Evolutionary conservation across 2,113 vertebrate genomes (phyloP).

Genomic region (Leptocoma aspasia): DNA sequence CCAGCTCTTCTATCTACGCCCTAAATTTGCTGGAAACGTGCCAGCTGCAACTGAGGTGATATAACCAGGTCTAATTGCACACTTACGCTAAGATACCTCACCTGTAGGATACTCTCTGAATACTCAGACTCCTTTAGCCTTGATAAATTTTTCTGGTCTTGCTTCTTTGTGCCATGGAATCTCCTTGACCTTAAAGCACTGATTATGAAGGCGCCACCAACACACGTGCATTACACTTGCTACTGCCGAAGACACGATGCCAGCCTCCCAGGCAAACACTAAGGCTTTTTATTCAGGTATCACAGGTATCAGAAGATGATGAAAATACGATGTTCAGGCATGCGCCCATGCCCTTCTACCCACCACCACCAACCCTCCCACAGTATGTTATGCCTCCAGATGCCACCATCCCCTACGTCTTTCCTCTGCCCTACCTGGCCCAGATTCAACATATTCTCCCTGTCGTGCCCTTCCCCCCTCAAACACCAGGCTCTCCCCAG

Average conservation of each 20-base stretch:
- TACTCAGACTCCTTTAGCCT: background rate
- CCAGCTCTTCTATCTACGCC: background rate
- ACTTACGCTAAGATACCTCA: background rate
- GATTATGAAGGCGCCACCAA: background rate
- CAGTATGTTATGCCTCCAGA: background rate
- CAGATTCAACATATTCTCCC: background rate
- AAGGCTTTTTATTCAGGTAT: background rate
- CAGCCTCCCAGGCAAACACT: background rate
- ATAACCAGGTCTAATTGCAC: background rate
- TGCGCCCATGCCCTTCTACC: background rate
- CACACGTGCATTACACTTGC: accelerated
- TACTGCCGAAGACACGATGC: background rate
- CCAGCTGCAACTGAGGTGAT: background rate
- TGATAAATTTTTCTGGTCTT: background rate
- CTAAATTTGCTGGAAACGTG: background rate
- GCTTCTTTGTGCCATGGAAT: background rate
- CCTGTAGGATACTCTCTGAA: background rate
- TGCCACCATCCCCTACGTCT: background rate
- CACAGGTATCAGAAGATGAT: accelerated
- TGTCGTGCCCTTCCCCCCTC: background rate
- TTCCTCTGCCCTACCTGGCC: background rate
- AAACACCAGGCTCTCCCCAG: background rate
- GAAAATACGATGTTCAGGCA: accelerated
- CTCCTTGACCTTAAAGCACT: background rate
- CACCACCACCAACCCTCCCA: background rate